Evolutionary conservation across 2,888 invertebrate genomes (phyloP).

Genomic region (Blera fallax): DNA sequence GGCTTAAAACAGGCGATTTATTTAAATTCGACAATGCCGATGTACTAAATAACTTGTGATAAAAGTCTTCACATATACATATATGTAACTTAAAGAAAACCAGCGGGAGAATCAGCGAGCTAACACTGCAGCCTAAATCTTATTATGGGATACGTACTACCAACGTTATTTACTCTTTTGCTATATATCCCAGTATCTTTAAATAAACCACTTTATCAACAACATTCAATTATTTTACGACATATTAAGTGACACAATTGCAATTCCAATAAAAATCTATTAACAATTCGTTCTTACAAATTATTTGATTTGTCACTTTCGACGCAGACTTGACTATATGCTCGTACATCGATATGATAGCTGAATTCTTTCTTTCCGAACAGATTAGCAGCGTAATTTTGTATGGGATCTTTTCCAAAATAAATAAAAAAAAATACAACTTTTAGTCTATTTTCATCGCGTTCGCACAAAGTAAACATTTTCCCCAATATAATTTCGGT

Average conservation of each 20-base stretch:
- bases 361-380: background rate
- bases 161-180: too few species aligned
- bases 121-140: too few species aligned
- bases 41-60: too few species aligned
- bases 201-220: background rate
- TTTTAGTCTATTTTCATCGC: slow-evolving; percentile 17
- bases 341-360: background rate
- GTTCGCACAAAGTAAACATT: background rate
- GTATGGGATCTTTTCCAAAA: slow-evolving; percentile 46
- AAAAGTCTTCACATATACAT: too few species aligned
- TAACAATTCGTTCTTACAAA: background rate
- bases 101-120: too few species aligned
- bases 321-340: background rate
- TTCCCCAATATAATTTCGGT: background rate
- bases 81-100: too few species aligned
- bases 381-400: background rate
- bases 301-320: background rate
- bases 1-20: too few species aligned
- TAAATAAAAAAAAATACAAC: slow-evolving; percentile 39
- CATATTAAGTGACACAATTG: background rate
- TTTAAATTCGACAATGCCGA: too few species aligned
- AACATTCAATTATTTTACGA: background rate
- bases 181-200: too few species aligned
- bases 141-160: too few species aligned
- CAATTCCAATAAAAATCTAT: background rate